phyloP scores from a whole-genome alignment of 2,888 invertebrate species.

The Meloe dianella region DNA sequence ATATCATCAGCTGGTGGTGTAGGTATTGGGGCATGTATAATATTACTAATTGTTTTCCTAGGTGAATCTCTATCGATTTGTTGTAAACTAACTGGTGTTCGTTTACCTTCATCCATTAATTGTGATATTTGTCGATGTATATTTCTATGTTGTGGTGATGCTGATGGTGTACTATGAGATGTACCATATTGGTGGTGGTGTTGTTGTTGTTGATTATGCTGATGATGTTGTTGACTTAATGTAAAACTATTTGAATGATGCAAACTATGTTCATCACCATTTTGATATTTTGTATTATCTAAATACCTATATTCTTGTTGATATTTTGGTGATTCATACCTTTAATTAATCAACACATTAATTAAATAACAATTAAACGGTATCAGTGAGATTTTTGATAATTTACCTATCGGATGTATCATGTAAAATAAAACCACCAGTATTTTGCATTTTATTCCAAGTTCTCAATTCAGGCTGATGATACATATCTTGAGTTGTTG shows the following conservation, averaged over 20 bases:
- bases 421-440: conserved; percentile 69
- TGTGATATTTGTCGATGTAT: conserved; percentile 66
- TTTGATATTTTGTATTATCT: conserved; percentile 49
- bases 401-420: conserved; percentile 56
- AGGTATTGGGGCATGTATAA: conserved; percentile 67
- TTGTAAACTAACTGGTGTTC: conserved; percentile 62
- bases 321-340: conserved; percentile 31
- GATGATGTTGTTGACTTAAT: conserved; percentile 60
- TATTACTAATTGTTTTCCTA: conserved; percentile 49
- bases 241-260: conserved; percentile 65
- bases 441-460: conserved; percentile 54
- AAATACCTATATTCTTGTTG: conserved; percentile 38
- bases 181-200: conserved; percentile 63
- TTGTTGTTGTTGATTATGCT: conserved; percentile 56
- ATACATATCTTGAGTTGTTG: conserved; percentile 35
- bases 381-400: no score
- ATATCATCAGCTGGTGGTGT: conserved; percentile 81
- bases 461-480: conserved; percentile 54
- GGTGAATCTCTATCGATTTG: conserved; percentile 57
- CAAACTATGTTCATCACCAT: conserved; percentile 58
- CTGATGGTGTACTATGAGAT: conserved; percentile 63
- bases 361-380: conserved; percentile 31
- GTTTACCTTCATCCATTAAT: conserved; percentile 54
- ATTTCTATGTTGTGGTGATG: conserved; percentile 71
- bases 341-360: conserved; percentile 14